Base-by-base conservation (phyloP, 1,140 invertebrate genomes). In the Hesperophylax magnus region DNA sequence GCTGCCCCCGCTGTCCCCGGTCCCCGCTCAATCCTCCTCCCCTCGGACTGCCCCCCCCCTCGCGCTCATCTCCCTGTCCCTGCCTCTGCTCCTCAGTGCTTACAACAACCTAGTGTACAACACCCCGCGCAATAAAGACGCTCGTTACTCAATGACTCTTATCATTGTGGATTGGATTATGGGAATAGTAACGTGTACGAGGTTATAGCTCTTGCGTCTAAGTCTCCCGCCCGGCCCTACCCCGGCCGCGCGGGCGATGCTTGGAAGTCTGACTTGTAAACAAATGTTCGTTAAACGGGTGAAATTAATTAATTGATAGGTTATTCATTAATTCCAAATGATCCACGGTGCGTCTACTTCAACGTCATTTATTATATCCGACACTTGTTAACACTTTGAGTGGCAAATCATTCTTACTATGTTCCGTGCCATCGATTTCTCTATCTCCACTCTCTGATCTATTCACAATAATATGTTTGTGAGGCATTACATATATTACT, bases 201-300 rank as follows among this genome's bases (percentile, higher is more conserved):
- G 82, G 78, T 84, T 84, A 84, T 84, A 84, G 82, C 81, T 84
- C 72, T 79, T 82, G 81, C 79, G 82, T 20, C 20, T 31, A 17
- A 39, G 31, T 58, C 77, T 63, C 67, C 47, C 67, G 71, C 27
- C 24, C 65, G 71, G 67, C 56, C 53, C 63, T 53, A 14, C 8
- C 11, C 58, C 15, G 24, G 18, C 39, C 17, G 39, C 20, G 20
- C 18, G 47, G 69, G 52, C 69, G 53, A 52, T 27, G 53, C 15
- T 75, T 58, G 24, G 17, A 75, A 75, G 72, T 75, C 72, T 75
- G 72, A 75, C 72, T 75, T 75, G 72, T 75, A 58, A 75, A 75
- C 56, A 75, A 75, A 75, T 75, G 72, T 75, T 75, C 72, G 72
- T 34, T 27, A 75, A 75, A 60, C 72, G 72, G 72, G 72, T 75